These are phyloP conservation scores for Rissa tridactyla DNA, from an alignment of 2,113 vertebrate species.

Conservation along the genomic window DNA sequence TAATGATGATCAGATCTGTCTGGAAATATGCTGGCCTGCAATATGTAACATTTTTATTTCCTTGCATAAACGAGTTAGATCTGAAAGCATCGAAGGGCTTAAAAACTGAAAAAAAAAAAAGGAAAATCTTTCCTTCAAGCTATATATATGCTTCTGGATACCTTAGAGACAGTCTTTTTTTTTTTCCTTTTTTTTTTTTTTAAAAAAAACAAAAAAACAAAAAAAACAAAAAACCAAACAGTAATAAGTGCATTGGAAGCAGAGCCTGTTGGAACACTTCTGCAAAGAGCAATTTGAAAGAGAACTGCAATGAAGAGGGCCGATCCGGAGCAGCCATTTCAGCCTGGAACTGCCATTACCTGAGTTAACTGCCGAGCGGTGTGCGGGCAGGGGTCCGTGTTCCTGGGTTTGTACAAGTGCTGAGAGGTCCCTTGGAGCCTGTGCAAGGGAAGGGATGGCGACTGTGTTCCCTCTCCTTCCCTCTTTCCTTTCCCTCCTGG, in stretches of 20 bases:
- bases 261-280: background rate
- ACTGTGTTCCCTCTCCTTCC: background rate
- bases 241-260: background rate
- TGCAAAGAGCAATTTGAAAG: background rate
- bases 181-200: too few relatives aligned
- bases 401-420: background rate
- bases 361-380: background rate
- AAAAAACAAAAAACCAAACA: background rate
- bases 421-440: background rate
- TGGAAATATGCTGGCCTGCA: background rate
- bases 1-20: background rate
- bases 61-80: background rate
- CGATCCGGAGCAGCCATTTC: background rate
- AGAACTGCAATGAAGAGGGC: background rate
- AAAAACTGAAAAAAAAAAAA: background rate
- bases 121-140: background rate
- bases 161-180: background rate
- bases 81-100: background rate
- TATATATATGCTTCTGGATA: background rate
- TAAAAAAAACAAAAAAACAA: background rate
- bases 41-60: background rate
- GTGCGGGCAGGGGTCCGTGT: background rate
- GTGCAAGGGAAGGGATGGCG: background rate
- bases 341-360: background rate
- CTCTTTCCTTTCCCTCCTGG: background rate